Conservation (phyloP, 2,888 invertebrate species). For the Automeris io region DNA sequence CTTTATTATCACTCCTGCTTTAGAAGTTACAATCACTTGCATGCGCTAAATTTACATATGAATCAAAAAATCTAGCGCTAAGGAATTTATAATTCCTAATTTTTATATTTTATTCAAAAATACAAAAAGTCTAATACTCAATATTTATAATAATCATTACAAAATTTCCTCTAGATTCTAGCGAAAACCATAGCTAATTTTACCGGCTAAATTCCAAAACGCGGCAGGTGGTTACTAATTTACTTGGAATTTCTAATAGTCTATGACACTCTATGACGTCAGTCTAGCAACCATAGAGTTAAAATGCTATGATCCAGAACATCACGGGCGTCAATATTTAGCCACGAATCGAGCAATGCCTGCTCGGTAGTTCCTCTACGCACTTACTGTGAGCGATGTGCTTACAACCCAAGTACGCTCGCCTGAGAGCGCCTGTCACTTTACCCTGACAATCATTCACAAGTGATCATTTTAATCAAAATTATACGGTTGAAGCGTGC, state of each 20-base stretch:
- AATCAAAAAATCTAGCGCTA: too few relatives aligned
- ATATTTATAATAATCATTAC: too few relatives aligned
- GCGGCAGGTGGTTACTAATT: not conserved
- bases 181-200: slow-evolving; percentile 8
- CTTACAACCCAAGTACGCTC: slow-evolving; percentile 77
- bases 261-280: slow-evolving; percentile 8
- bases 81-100: too few relatives aligned
- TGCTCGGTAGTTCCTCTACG: slow-evolving; percentile 38
- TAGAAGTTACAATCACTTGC: too few relatives aligned
- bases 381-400: slow-evolving; percentile 76
- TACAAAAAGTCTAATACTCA: too few relatives aligned
- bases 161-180: slow-evolving; percentile 1
- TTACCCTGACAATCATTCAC: slow-evolving; percentile 56
- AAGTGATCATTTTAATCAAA: slow-evolving; percentile 24
- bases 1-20: too few relatives aligned
- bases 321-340: slow-evolving; percentile 18
- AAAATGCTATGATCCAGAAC: not conserved
- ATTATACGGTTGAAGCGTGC: too few relatives aligned
- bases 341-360: slow-evolving; percentile 25
- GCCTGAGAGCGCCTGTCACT: slow-evolving; percentile 72
- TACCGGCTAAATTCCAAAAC: too few relatives aligned
- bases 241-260: not conserved
- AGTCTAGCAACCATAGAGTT: slow-evolving; percentile 18
- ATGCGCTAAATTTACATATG: too few relatives aligned
- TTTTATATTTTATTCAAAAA: too few relatives aligned